A percentile compares a stretch with the other conserved stretches of the same genome.
phyloP scores from a whole-genome alignment of 2,113 vertebrate genomes.

The Vicugna pacos region DNA sequence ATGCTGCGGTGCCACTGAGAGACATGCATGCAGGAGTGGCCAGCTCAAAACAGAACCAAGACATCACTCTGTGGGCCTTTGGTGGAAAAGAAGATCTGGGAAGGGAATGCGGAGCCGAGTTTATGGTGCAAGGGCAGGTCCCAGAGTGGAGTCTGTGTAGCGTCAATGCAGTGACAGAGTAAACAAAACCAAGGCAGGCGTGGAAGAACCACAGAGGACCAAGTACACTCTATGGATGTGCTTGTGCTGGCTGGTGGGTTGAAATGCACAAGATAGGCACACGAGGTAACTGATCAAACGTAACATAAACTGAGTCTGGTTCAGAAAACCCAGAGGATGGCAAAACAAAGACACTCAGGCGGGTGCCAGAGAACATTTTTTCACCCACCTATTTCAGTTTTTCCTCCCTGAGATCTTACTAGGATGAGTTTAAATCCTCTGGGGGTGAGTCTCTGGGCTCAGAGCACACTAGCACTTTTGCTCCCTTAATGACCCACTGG shows the following conservation, averaged over 20 bases:
- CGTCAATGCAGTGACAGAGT: not conserved
- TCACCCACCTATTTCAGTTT: not conserved
- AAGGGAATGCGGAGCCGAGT: not conserved
- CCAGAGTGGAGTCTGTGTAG: not conserved
- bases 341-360: not conserved
- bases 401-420: not conserved
- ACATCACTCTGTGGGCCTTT: not conserved
- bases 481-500: not conserved
- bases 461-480: not conserved
- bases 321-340: not conserved
- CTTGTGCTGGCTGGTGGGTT: not conserved
- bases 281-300: not conserved
- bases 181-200: not conserved
- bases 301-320: not conserved
- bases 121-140: not conserved
- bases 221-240: not conserved
- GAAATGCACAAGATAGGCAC: not conserved
- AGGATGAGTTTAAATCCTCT: not conserved
- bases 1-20: not conserved
- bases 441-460: not conserved
- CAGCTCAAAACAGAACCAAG: not conserved
- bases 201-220: not conserved
- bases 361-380: not conserved
- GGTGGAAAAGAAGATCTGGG: not conserved
- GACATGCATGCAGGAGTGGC: not conserved